Conservation (phyloP, 1,140 invertebrate genomes). For the Nephotettix cincticeps region DNA sequence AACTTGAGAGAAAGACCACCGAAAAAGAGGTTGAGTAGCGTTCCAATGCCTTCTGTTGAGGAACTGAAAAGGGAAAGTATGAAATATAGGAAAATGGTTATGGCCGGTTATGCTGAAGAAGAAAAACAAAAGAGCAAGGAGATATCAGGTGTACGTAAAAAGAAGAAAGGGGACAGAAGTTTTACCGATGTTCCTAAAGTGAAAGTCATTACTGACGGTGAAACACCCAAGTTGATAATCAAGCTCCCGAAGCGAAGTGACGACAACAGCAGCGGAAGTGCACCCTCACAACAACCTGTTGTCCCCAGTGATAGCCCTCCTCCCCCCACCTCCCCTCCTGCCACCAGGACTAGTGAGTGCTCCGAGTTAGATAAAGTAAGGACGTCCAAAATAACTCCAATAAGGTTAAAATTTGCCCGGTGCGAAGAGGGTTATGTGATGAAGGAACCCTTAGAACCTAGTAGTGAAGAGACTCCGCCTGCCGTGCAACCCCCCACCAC, state of each 20-base stretch:
- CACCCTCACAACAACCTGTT: conserved; percentile 25
- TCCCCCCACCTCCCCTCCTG: conserved; percentile 4
- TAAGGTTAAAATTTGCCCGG: conserved; percentile 77
- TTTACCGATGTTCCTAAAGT: conserved; percentile 38
- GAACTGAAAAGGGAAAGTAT: conserved; percentile 81
- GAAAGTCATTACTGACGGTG: conserved; percentile 47
- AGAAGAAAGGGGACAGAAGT: conserved; percentile 24
- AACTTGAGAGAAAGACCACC: conserved; percentile 65
- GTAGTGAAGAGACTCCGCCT: conserved; percentile 26
- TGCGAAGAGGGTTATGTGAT: conserved; percentile 69
- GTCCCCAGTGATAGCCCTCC: conserved; percentile 21
- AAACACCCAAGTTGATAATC: conserved; percentile 68
- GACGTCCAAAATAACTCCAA: conserved; percentile 69
- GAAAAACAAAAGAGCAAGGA: conserved; percentile 48
- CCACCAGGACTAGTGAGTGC: conserved; percentile 35
- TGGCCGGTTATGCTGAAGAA: conserved; percentile 74
- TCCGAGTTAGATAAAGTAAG: conserved; percentile 56
- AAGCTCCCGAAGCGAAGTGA: conserved; percentile 54
- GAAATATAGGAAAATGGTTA: conserved; percentile 80
- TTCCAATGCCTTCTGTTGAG: conserved; percentile 66
- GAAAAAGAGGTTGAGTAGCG: conserved; percentile 69
- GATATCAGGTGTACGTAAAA: conserved; percentile 28
- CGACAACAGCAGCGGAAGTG: conserved; percentile 36
- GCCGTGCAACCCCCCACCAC: conserved; percentile 26
- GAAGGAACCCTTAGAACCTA: conserved; percentile 37